These are phyloP conservation scores for Sinonovacula constricta DNA, from an alignment of 1,140 invertebrate genomes.

Conservation along the genomic window DNA sequence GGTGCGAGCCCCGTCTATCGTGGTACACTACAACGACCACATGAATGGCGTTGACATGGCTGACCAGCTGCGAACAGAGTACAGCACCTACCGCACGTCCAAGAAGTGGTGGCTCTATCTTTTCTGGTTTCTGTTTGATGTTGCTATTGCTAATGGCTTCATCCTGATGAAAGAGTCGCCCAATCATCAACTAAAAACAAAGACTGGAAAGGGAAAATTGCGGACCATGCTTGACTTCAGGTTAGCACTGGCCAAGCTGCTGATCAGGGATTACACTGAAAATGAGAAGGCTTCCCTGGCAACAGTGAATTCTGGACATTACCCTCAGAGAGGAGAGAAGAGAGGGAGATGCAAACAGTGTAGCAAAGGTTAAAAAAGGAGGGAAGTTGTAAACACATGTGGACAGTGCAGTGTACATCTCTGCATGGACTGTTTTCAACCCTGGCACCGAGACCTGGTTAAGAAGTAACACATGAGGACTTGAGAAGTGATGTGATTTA, in stretches of 20 bases:
- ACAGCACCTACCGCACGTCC: neutral
- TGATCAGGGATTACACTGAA: neutral
- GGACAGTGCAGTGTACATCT: too few relatives aligned
- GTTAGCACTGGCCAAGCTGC: constrained; percentile 9
- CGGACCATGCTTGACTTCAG: constrained; percentile 20
- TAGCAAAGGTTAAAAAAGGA: too few relatives aligned
- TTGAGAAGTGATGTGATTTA: too few relatives aligned
- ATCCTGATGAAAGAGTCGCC: too few relatives aligned
- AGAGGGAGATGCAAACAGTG: too few relatives aligned
- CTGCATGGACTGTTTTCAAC: too few relatives aligned
- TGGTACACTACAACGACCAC: neutral
- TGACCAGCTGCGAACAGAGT: constrained; percentile 13
- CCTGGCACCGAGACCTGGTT: neutral
- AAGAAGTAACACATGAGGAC: neutral
- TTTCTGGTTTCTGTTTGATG: constrained; percentile 41
- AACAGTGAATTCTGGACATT: neutral
- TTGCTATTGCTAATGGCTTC: too few relatives aligned
- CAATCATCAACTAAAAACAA: constrained; percentile 25
- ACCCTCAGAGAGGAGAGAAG: neutral
- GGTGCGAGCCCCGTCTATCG: neutral
- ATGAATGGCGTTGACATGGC: constrained; percentile 23
- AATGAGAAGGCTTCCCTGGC: neutral
- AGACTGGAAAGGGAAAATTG: neutral
- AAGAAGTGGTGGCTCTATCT: constrained; percentile 4
- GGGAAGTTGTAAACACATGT: too few relatives aligned